phyloP scores from a whole-genome alignment of 1,140 invertebrate species.

The Scaptomyza montana region DNA sequence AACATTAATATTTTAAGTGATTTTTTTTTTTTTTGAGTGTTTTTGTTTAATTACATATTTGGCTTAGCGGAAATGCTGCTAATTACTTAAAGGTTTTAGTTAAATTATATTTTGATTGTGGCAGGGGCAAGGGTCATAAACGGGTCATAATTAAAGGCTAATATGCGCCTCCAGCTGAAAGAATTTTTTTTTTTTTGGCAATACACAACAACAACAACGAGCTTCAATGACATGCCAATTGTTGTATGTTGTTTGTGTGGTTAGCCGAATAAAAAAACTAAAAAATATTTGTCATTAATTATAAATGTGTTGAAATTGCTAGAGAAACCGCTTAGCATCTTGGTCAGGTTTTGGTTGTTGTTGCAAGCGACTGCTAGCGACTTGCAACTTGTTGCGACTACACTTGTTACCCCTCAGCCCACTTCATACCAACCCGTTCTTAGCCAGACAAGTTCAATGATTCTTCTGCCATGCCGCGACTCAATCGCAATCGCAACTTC shows the following conservation, averaged over 20 bases:
- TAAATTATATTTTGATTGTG: slow-evolving; percentile 38
- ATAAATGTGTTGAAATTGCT: slow-evolving; percentile 79
- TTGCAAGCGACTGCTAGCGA: slow-evolving; percentile 25
- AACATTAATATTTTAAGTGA: neutral
- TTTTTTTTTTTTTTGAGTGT: slow-evolving; percentile 19
- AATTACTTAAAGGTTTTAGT: slow-evolving; percentile 58
- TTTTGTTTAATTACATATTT: slow-evolving; percentile 64
- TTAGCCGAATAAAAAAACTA: slow-evolving; percentile 42
- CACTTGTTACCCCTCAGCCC: neutral
- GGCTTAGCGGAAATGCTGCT: slow-evolving; percentile 71
- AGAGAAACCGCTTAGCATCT: slow-evolving; percentile 32
- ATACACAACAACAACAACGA: slow-evolving; percentile 29
- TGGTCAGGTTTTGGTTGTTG: slow-evolving; percentile 37
- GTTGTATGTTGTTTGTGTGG: slow-evolving; percentile 43
- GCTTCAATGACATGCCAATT: slow-evolving; percentile 74
- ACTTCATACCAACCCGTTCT: neutral
- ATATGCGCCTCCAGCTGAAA: slow-evolving; percentile 38
- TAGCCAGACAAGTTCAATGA: slow-evolving; percentile 76
- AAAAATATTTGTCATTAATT: slow-evolving; percentile 79
- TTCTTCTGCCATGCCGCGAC: slow-evolving; percentile 57
- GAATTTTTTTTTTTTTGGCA: neutral
- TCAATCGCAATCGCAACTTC: slow-evolving; percentile 45
- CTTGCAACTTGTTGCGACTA: slow-evolving; percentile 25
- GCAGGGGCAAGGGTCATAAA: slow-evolving; percentile 21
- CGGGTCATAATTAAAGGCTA: slow-evolving; percentile 37